These are phyloP conservation scores for Incurvaria masculella DNA, from an alignment of 2,888 invertebrate genomes.

Conservation along the genomic window DNA sequence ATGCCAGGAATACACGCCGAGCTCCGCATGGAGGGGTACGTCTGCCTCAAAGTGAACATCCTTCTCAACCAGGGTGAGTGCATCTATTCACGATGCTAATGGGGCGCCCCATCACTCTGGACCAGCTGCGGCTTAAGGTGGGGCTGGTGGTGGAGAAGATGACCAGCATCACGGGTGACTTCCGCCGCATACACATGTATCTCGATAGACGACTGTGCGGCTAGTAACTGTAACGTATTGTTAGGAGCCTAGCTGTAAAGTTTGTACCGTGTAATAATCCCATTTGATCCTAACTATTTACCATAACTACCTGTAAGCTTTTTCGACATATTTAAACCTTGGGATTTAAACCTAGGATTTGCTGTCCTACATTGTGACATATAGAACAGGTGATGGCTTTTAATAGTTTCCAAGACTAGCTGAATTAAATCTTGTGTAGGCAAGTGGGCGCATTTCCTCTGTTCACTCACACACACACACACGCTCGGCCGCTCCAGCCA, in stretches of 20 bases:
- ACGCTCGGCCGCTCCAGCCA: too few species aligned
- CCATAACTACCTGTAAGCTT: too few species aligned
- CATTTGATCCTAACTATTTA: too few species aligned
- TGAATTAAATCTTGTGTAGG: too few species aligned
- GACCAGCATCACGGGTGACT: constrained; percentile 82
- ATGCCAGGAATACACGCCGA: too few species aligned
- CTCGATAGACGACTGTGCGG: too few species aligned
- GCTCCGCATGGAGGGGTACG: constrained; percentile 82
- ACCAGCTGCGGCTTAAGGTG: constrained; percentile 79
- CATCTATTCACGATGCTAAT: constrained; percentile 66
- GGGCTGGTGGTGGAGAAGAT: constrained; percentile 86
- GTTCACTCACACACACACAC: too few species aligned
- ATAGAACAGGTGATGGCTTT: constrained; percentile 22
- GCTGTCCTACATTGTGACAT: constrained; percentile 1
- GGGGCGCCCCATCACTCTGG: constrained; percentile 78
- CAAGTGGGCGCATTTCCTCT: too few species aligned
- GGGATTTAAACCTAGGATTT: constrained; percentile 3
- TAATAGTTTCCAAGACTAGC: constrained; percentile 25
- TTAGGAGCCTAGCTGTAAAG: too few species aligned
- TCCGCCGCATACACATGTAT: constrained; percentile 76
- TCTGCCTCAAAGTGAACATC: constrained; percentile 91
- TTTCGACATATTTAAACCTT: too few species aligned
- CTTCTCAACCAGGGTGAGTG: constrained; percentile 78
- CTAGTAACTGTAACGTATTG: too few species aligned
- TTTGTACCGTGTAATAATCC: too few species aligned